Conservation (phyloP, 1,140 invertebrate species). For the Aethina tumida region DNA sequence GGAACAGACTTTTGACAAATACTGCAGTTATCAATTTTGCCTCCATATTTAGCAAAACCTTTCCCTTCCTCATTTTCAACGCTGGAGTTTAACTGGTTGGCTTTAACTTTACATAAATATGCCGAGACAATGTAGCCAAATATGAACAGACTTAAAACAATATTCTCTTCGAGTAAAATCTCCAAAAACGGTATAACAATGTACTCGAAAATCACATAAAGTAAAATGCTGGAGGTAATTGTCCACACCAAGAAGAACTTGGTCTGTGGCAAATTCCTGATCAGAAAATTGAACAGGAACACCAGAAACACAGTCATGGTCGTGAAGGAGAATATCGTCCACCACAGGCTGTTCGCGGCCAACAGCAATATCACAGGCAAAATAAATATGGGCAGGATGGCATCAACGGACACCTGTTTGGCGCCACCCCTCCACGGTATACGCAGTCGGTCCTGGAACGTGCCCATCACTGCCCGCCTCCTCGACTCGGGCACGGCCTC, state of each 20-base stretch:
- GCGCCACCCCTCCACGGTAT: constrained; percentile 48
- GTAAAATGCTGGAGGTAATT: constrained; percentile 47
- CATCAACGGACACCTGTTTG: constrained; percentile 43
- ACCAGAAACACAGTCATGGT: constrained; percentile 51
- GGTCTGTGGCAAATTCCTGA: constrained; percentile 37
- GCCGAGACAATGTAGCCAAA: constrained; percentile 45
- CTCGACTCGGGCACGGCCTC: constrained; percentile 19
- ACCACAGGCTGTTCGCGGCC: constrained; percentile 46
- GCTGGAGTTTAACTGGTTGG: constrained; percentile 15
- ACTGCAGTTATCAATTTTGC: constrained; percentile 20
- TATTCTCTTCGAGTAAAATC: constrained; percentile 57
- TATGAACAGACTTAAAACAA: constrained; percentile 47
- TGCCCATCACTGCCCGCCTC: constrained; percentile 25
- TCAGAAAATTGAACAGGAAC: constrained; percentile 47
- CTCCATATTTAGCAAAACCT: constrained; percentile 16
- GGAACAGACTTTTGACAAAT: constrained; percentile 38
- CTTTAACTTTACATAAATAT: constrained; percentile 44
- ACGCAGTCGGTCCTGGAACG: constrained; percentile 42
- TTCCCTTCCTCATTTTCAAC: constrained; percentile 21
- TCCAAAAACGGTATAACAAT: constrained; percentile 51
- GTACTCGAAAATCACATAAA: constrained; percentile 57
- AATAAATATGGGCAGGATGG: constrained; percentile 50
- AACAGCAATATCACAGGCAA: constrained; percentile 48
- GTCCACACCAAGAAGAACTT: constrained; percentile 62
- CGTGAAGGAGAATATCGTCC: constrained; percentile 52